Percentiles rank a stretch among this genome's conserved stretches.
Evolutionary conservation across 2,888 invertebrate species (phyloP).

Genomic region (Incurvaria masculella): DNA sequence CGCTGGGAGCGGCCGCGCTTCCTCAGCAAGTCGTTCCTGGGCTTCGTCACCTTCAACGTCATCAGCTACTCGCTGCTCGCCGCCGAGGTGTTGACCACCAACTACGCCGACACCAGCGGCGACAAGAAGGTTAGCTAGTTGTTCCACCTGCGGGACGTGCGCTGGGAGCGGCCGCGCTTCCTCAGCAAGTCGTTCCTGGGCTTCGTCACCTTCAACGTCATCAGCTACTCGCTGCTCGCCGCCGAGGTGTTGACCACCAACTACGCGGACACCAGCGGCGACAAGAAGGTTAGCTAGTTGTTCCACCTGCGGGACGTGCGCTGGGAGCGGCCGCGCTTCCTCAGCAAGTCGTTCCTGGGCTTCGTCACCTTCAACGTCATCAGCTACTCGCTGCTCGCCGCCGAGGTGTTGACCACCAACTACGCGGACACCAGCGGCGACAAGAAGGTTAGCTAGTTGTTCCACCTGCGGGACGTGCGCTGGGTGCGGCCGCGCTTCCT

Average conservation of each 20-base stretch:
- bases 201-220: slow-evolving; percentile 85
- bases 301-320: slow-evolving; percentile 85
- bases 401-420: slow-evolving; percentile 61
- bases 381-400: slow-evolving; percentile 79
- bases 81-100: slow-evolving; percentile 63
- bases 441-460: slow-evolving; percentile 63
- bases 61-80: slow-evolving; percentile 82
- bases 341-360: slow-evolving; percentile 87
- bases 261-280: slow-evolving; percentile 49
- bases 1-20: slow-evolving; percentile 88
- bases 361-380: slow-evolving; percentile 88
- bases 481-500: slow-evolving; percentile 89
- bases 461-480: slow-evolving; percentile 77
- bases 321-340: slow-evolving; percentile 85
- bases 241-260: slow-evolving; percentile 64
- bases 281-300: slow-evolving; percentile 64
- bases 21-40: slow-evolving; percentile 87
- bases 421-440: slow-evolving; percentile 51
- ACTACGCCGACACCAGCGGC: slow-evolving; percentile 49
- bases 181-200: slow-evolving; percentile 89
- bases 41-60: slow-evolving; percentile 85
- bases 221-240: slow-evolving; percentile 80
- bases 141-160: slow-evolving; percentile 83
- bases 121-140: slow-evolving; percentile 61
- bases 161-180: slow-evolving; percentile 86